Evolutionary conservation across 2,888 invertebrate species (phyloP), one percentile per base, ranked within the genome.

Genomic region (Dicyrtomina minuta): DNA sequence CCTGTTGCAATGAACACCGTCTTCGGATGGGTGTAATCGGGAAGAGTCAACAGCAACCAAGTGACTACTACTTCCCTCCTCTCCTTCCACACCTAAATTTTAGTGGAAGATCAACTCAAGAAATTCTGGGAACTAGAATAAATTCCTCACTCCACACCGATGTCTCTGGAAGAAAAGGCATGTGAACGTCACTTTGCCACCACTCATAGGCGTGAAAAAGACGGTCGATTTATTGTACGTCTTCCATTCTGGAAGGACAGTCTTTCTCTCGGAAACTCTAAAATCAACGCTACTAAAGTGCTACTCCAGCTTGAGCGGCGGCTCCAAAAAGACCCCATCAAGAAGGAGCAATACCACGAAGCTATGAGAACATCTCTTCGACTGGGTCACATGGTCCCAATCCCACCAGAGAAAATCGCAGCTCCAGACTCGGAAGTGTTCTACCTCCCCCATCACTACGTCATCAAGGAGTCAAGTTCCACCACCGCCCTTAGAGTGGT

Each of bases 401-500:
- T 75, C n/a, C 62, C 70, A 46, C 15, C 43, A 6, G 61, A 68
- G 39, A 58, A 64, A 20, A 4, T 66, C 0, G 17, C 20, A 41
- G 27, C 49, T 10, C 26, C 58, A 17, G 24, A 15, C 12, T 39
- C 49, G 24, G 27, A 46, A 20, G 46, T 46, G 2, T 66, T 58
- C 69, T 80, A 79, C 67, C 53, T 80, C 44, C 79, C 79, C 8
- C 80, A 80, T 72, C 79, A 79, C 66, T 70, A 71, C 5, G 79
- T 80, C 3, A n/a, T 78, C 0, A 74, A 75, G 22, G 74, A 74
- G 39, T 53, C 67, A 5, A 79, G 78, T 61, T 53, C 72, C 0
- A 79, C 79, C 1, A 80, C 79, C 1, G 79, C 80, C 65, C 51
- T 80, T 17, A 71, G 80, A n/a, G 78, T 79, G 0, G 80, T 81